Evolutionary conservation across 2,797 vertebrate genomes (phyloP).

Genomic region (Protonibea diacanthus): DNA sequence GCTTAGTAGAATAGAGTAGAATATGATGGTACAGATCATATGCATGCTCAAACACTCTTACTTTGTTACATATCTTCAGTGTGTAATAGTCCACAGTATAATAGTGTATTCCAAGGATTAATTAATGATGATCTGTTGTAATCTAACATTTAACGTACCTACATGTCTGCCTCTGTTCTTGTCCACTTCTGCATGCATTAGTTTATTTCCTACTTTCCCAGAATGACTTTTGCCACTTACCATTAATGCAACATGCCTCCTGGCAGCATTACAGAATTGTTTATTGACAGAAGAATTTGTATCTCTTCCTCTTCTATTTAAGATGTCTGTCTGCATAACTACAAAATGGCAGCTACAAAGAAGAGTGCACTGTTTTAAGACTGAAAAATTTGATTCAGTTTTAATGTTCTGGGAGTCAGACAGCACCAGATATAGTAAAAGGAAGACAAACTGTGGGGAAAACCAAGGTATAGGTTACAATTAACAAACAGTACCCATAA

Average conservation of each 20-base stretch:
- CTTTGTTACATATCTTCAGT: neutral
- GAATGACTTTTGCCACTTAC: slow-evolving; percentile 15
- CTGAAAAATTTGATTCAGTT: neutral
- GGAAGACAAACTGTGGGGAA: neutral
- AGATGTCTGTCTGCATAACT: neutral
- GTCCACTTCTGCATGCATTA: neutral
- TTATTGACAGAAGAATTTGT: slow-evolving; percentile 7
- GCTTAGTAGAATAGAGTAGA: slow-evolving; percentile 11
- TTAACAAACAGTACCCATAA: neutral
- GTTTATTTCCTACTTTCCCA: neutral
- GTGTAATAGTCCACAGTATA: neutral
- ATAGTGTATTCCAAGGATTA: neutral
- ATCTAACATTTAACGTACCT: neutral
- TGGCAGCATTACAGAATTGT: slow-evolving; percentile 1
- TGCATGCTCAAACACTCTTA: neutral
- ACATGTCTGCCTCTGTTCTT: neutral
- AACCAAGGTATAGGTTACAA: neutral
- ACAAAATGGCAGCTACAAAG: slow-evolving; percentile 10
- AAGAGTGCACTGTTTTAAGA: neutral
- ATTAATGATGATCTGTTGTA: neutral
- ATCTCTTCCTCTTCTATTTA: neutral
- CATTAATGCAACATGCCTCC: neutral
- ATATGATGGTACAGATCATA: neutral
- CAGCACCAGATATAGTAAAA: slow-evolving; percentile 11
- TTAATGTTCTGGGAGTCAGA: slow-evolving; percentile 7